Evolutionary conservation across 1,140 invertebrate genomes (phyloP).

Genomic region (Eurosta solidaginis): DNA sequence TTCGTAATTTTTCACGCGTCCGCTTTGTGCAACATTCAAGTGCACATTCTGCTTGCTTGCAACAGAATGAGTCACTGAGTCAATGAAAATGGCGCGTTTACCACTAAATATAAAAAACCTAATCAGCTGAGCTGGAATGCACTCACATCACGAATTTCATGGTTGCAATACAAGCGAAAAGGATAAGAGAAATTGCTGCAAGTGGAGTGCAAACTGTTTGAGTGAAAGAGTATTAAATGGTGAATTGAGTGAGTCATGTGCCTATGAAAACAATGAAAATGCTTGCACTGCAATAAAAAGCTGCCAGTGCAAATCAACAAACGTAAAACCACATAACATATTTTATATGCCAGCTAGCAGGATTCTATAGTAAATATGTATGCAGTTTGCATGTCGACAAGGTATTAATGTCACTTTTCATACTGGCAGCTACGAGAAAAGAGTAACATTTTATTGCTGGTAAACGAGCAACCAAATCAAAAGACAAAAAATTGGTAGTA

Average conservation of each 20-base stretch:
- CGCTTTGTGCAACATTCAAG: background rate
- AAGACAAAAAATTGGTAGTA: too few relatives aligned
- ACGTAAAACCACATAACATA: background rate
- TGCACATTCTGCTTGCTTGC: background rate
- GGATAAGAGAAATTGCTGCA: background rate
- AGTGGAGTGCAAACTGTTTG: background rate
- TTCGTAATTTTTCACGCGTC: background rate
- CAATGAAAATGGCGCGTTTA: conserved; percentile 11
- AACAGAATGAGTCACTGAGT: background rate
- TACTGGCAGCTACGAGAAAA: background rate
- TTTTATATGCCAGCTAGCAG: background rate
- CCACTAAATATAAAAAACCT: background rate
- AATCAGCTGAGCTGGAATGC: background rate
- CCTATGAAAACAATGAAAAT: background rate
- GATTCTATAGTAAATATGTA: conserved; percentile 14
- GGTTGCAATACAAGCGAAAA: background rate
- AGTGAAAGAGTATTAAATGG: background rate
- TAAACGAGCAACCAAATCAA: too few relatives aligned
- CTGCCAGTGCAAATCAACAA: conserved; percentile 7
- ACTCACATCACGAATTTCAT: background rate
- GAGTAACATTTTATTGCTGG: background rate
- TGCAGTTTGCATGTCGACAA: conserved; percentile 11
- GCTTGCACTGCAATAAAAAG: background rate
- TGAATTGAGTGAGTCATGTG: background rate
- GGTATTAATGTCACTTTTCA: background rate